Evolutionary conservation across 2,797 vertebrate genomes (phyloP).

Genomic region (Oreochromis grahami): DNA sequence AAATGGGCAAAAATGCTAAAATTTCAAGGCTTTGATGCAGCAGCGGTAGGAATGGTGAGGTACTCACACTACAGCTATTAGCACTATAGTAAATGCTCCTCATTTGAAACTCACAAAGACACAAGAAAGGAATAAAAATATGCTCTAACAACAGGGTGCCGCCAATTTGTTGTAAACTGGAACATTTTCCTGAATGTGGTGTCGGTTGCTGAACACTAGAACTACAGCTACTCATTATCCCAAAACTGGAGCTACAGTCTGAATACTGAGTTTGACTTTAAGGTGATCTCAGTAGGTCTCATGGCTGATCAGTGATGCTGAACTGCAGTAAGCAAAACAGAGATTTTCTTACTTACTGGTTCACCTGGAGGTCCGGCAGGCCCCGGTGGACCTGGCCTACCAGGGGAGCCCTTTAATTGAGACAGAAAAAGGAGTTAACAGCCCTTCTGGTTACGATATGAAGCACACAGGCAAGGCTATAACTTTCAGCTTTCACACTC

Average conservation of each 20-base stretch:
- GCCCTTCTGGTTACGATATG: slow-evolving; percentile 20
- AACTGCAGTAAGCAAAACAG: slow-evolving; percentile 5
- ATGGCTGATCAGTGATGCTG: slow-evolving; percentile 1
- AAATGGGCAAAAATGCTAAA: background rate
- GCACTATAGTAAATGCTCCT: background rate
- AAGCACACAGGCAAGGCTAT: background rate
- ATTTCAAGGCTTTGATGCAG: slow-evolving; percentile 17
- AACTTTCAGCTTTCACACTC: slow-evolving; percentile 19
- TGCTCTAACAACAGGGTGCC: slow-evolving; percentile 21
- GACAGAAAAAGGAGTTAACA: slow-evolving; percentile 46
- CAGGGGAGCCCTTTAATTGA: slow-evolving; percentile 86
- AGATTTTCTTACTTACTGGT: slow-evolving; percentile 80
- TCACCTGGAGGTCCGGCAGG: slow-evolving; percentile 92
- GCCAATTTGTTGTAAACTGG: slow-evolving; percentile 18
- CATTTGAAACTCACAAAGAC: slow-evolving; percentile 14
- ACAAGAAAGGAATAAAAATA: slow-evolving; percentile 5
- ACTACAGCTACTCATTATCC: slow-evolving; percentile 20
- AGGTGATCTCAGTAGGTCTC: background rate
- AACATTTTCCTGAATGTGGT: slow-evolving; percentile 14
- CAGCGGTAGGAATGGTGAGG: background rate
- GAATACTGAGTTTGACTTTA: background rate
- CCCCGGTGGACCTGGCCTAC: slow-evolving; percentile 88
- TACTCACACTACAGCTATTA: background rate
- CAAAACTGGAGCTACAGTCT: background rate
- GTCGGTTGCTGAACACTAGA: background rate